A percentile compares a stretch with the other conserved stretches of the same genome.
Evolutionary conservation across 2,888 invertebrate species (phyloP).

Genomic region (Microctonus aethiopoides): DNA sequence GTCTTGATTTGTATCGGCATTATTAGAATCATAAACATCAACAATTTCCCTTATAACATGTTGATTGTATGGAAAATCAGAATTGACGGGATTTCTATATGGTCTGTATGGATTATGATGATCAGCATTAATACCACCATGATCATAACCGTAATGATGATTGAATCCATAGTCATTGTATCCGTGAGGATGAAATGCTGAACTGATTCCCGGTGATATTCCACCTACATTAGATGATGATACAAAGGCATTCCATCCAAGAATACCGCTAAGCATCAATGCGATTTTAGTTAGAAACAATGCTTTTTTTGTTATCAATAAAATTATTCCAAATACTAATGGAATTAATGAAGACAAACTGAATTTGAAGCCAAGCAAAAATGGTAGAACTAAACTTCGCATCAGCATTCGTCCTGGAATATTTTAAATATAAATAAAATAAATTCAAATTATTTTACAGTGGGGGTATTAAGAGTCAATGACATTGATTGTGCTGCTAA

Average conservation of each 20-base stretch:
- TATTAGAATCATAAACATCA: conserved; percentile 57
- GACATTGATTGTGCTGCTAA: conserved; percentile 61
- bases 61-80: conserved; percentile 48
- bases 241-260: conserved; percentile 70
- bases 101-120: conserved; percentile 48
- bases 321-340: conserved; percentile 76
- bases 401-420: conserved; percentile 79
- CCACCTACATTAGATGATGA: conserved; percentile 44
- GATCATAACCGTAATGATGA: conserved; percentile 40
- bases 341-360: conserved; percentile 81
- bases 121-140: conserved; percentile 39
- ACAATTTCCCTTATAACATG: conserved; percentile 61
- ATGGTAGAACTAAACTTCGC: conserved; percentile 79
- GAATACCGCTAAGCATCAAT: conserved; percentile 76
- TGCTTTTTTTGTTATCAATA: conserved; percentile 82
- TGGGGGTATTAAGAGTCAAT: conserved; percentile 14
- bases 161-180: conserved; percentile 38
- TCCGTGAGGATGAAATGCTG: conserved; percentile 37
- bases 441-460: conserved; percentile 4
- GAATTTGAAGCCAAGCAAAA: conserved; percentile 83
- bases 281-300: conserved; percentile 81
- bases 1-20: conserved; percentile 44
- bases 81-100: conserved; percentile 41
- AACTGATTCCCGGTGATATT: conserved; percentile 30
- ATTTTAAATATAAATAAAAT: conserved; percentile 25